Evolutionary conservation across 2,888 invertebrate genomes (phyloP).

Genomic region (Dorcus parallelipipedus): DNA sequence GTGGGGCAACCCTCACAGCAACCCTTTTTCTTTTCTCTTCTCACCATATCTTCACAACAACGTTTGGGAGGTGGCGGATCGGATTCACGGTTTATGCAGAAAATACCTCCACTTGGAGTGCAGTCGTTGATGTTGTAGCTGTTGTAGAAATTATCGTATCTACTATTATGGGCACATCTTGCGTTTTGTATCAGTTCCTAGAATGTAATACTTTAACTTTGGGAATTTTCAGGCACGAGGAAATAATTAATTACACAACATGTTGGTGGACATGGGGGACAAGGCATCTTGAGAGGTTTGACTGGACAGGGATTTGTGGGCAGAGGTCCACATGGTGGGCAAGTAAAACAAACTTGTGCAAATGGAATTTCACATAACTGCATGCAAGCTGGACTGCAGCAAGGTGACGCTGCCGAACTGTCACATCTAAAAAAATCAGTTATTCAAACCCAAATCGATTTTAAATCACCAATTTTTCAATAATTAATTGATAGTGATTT

Average conservation of each 20-base stretch:
- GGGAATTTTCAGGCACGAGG: neutral
- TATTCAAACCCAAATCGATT: neutral
- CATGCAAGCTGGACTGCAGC: neutral
- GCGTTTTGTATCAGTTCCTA: slow-evolving; percentile 7
- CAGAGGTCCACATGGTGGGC: neutral
- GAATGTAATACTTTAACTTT: neutral
- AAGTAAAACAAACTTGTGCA: neutral
- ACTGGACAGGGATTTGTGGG: slow-evolving; percentile 2
- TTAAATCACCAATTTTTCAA: neutral
- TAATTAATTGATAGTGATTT: too few relatives aligned
- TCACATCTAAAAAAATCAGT: neutral
- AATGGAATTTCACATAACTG: neutral
- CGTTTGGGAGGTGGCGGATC: slow-evolving; percentile 18
- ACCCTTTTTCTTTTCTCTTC: slow-evolving; percentile 14
- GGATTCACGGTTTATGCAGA: neutral
- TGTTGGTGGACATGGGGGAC: neutral
- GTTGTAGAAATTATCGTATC: slow-evolving; percentile 43
- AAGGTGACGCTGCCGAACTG: neutral
- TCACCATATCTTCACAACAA: slow-evolving; percentile 30
- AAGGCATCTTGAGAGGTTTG: slow-evolving; percentile 4
- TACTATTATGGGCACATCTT: slow-evolving; percentile 15
- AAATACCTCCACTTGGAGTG: neutral
- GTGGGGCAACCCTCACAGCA: slow-evolving; percentile 36
- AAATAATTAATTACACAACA: neutral
- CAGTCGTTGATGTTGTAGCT: slow-evolving; percentile 42